Percentiles rank a stretch among this genome's conserved stretches.
Conservation (phyloP, 1,140 invertebrate genomes). For the Drosophila chauvacae region DNA sequence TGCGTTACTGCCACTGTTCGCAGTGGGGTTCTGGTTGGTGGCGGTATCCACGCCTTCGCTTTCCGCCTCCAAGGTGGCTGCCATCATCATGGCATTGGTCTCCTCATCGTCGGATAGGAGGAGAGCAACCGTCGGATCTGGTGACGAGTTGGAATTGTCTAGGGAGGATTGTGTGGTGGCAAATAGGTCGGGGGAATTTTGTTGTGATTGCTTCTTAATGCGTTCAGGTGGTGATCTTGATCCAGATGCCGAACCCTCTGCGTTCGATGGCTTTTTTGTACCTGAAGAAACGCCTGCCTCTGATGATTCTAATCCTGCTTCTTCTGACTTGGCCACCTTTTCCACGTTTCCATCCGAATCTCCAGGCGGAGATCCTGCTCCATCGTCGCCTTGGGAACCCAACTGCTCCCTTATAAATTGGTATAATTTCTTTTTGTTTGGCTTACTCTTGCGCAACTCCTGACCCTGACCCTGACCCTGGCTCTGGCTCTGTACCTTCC, state of each 20-base stretch:
- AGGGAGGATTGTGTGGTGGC: slow-evolving; percentile 3
- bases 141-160: slow-evolving; percentile 25
- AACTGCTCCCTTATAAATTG: slow-evolving; percentile 39
- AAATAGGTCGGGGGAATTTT: slow-evolving; percentile 22
- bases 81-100: slow-evolving; percentile 55
- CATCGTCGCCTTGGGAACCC: not conserved
- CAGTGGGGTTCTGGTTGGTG: not conserved
- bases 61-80: slow-evolving; percentile 44
- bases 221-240: not conserved
- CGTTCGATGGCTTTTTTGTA: not conserved
- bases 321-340: not conserved
- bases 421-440: slow-evolving; percentile 17
- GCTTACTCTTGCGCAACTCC: not conserved
- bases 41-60: not conserved
- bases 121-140: slow-evolving; percentile 10
- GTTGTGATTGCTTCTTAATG: slow-evolving; percentile 2
- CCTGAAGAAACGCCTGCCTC: not conserved
- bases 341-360: not conserved
- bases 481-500: slow-evolving; percentile 2
- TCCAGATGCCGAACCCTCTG: not conserved
- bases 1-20: not conserved
- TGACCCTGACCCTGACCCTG: slow-evolving; percentile 1
- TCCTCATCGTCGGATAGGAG: slow-evolving; percentile 47
- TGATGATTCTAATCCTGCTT: not conserved
- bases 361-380: not conserved